Evolutionary conservation across 2,797 vertebrate species (phyloP), one percentile per base, ranked within the genome.

Genomic region (Peromyscus nudipes): DNA sequence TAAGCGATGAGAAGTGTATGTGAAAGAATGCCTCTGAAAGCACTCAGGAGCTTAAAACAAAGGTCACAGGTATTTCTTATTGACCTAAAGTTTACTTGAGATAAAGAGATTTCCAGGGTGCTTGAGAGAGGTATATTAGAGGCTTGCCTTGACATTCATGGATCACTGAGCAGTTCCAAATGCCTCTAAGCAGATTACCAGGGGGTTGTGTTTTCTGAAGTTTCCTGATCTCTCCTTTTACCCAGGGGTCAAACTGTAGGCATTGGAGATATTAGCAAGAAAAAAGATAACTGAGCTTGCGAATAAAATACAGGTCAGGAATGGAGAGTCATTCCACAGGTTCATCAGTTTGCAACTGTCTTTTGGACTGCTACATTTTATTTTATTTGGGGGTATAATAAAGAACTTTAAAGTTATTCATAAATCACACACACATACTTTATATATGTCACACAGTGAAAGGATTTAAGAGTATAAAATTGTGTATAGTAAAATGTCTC

Each of bases 151-250:
- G 97, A 97, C 98, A 97, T 98, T 97, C 92, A 96, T 82, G 95
- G 97, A 96, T 98, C 97, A 97, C 97, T 97, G 96, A 98, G 76
- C 97, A 96, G 89, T 94, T 95, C 96, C 82, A 86, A 97, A 89
- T 91, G 95, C 96, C 94, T 89, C 79, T 97, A 97, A 97, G 97
- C 95, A 96, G 98, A 97, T 98, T 98, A 97, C 91, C 86, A 57
- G 80, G 92, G 90, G 79, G 81, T 95, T 95, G 96, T 87, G 64
- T 95, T 96, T 97, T 94, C 96, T 94, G 94, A 95, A 76, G 82
- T 96, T 97, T 97, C 65, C 96, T 85, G 94, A 94, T 82, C 80
- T 96, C 88, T 95, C 75, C 46, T 88, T 96, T 97, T 92, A 96
- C 97, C 83, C 81, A 75, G 46, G 27, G 91, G 94, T 97, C 83